Percentiles rank a stretch among this genome's conserved stretches.
Conservation (phyloP, 2,797 vertebrate genomes). For the Danio albolineatus region DNA sequence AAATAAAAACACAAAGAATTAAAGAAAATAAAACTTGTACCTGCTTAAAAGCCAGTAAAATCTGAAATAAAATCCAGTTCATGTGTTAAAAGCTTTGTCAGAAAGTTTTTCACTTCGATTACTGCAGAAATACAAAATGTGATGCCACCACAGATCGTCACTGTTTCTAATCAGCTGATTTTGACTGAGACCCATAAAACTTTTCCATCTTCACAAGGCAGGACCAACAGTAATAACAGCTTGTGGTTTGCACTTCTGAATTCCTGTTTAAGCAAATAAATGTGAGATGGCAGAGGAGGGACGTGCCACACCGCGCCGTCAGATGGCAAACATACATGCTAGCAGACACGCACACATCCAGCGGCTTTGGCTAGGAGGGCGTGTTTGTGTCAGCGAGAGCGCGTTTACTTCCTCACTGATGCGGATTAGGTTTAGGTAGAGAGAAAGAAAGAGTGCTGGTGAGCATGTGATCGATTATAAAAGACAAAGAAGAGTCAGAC, state of each 20-base stretch:
- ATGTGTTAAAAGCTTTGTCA: too few relatives aligned
- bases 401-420: not conserved
- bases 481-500: conserved; percentile 11
- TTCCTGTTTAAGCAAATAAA: conserved; percentile 28
- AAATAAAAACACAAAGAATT: too few relatives aligned
- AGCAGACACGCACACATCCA: conserved; percentile 33
- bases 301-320: not conserved
- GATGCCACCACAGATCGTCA: not conserved
- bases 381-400: conserved; percentile 50
- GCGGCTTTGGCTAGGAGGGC: conserved; percentile 17
- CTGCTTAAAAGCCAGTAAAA: too few relatives aligned
- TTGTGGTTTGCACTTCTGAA: not conserved
- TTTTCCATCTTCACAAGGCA: conserved; percentile 28
- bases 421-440: conserved; percentile 11
- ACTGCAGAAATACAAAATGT: not conserved
- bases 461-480: not conserved
- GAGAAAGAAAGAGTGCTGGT: not conserved
- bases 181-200: not conserved
- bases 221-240: conserved; percentile 15
- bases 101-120: too few relatives aligned
- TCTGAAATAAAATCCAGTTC: too few relatives aligned
- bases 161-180: conserved; percentile 46
- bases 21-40: too few relatives aligned
- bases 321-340: conserved; percentile 44
- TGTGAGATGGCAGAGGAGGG: conserved; percentile 32